Percentiles rank a stretch among this genome's conserved stretches.
Conservation (phyloP, 92 coral and sea anemone genomes). For the Meandrina meandrites region DNA sequence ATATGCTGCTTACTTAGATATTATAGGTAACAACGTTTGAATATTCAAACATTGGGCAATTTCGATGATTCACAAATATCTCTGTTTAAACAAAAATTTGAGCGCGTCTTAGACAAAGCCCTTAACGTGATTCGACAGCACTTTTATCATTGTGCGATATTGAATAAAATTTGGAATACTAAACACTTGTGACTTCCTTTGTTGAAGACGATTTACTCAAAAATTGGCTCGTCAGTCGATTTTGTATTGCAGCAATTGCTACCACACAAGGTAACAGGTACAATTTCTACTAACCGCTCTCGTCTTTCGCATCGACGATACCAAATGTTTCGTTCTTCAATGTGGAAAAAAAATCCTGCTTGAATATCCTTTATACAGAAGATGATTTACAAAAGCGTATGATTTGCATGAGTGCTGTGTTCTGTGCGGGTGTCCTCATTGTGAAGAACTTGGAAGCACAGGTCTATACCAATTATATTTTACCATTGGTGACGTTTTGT, state of each 20-base stretch:
- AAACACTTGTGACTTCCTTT: neutral
- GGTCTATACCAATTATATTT: conserved; percentile 5
- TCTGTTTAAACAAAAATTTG: neutral
- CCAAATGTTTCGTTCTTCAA: neutral
- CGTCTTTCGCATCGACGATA: neutral
- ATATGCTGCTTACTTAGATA: neutral
- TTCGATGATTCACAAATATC: neutral
- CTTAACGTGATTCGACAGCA: neutral
- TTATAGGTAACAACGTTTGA: neutral
- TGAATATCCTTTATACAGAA: neutral
- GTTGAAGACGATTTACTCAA: neutral
- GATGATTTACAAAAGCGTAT: neutral
- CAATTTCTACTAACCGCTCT: neutral
- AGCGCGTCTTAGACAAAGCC: neutral
- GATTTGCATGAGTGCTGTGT: neutral
- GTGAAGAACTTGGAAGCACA: neutral
- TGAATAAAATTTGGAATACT: neutral
- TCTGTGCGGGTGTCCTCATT: conserved; percentile 6
- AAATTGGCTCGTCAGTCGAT: neutral
- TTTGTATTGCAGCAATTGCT: neutral
- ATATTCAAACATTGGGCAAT: neutral
- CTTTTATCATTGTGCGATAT: neutral
- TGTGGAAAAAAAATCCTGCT: neutral
- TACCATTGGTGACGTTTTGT: neutral
- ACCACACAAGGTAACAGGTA: neutral